Base-by-base conservation (phyloP, 2,888 invertebrate species). In the Apamea crenata region DNA sequence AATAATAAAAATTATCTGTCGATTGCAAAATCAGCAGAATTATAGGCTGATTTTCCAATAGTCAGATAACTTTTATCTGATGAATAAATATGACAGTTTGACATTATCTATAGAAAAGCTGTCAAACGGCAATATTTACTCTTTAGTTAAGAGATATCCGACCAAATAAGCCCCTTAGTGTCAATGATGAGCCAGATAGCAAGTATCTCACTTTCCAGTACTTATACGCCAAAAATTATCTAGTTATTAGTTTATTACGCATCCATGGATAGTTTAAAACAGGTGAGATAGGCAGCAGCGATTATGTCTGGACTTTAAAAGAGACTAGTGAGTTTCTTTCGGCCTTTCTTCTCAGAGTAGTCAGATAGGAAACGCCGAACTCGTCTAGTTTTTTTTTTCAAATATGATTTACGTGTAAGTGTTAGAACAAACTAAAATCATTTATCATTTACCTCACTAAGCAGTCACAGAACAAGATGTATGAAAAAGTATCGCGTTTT, bases 401-500 rank as follows among this genome's bases (percentile, higher is more conserved):
- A 25, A 25, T 56, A 56, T 56, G 56, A 4, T 56, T 56, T 25
- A 56, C 25, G 56, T 56, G 56, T 25, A 56, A 25, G 25, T 25
- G 10, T n/a, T 56, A n/a, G 25, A n/a, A 25, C 25, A 56, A 25
- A 56, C 10, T 25, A 56, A 56, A 56, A 56, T 56, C 53, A 56
- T 6, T 1, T 47, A 47, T 14, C 3, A 53, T 21, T 21, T 56
- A 53, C 7, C 29, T 29, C 16, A 32, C 32, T 32, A 32, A 63
- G 32, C 12, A 36, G 67, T 4, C 4, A 32, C 25, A 21, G 5
- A 21, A 44, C 14, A 66, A 65, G 65, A 25, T 47, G 10, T 2
- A 65, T 25, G 44, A 25, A 67, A 53, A 82, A 21, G 2, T 5
- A n/a, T 74, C 21, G 40, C 40, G 40, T 75, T 75, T 82, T 40